Base-by-base conservation (phyloP, 2,113 vertebrate genomes). In the Clarias macrocephalus region DNA sequence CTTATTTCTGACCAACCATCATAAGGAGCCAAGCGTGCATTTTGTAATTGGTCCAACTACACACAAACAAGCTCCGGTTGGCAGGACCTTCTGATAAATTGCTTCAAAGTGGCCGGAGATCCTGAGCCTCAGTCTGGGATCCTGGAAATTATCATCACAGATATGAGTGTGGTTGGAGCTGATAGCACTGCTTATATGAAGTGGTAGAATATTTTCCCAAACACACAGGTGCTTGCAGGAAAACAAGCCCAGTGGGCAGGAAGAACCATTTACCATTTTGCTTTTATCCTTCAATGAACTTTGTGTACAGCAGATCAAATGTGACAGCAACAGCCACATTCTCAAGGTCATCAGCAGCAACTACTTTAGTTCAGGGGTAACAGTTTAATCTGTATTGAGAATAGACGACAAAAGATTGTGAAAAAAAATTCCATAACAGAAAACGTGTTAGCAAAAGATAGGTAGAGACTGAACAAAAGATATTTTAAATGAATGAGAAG, bases 301-400 rank as follows among this genome's bases (percentile, higher is more conserved):
- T 65, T 37, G 19, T 33, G 25, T 48, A 28, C 4, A 8, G 1
- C 37, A 48, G 30, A 83, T 85, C 65, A 62, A 28, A 63, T 15
- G 30, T 62, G 4, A 54, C 80, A 79, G 63, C 30, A 54, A 76
- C 62, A 76, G 52, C 52, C 13, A 4, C n/a, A 33, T 11, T 87
- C 57, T 72, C 86, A 89, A 89, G 90, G 86, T 89, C 90, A 91
- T 42, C 66, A 54, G 57, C 82, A 65, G 70, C 23, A 56, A 82
- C 84, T 84, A 62, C 42, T 57, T 54, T 48, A 21, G 23, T 57
- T 25, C 63, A 42, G 76, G 89, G 33, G 73, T 83, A 59, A 89
- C 77, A 89, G 76, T 87, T 82, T 84, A 86, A 70, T 91, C 83
- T 89, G 83, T 88, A 82, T 89, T 88, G 82, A 91, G 85, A 88